Evolutionary conservation across 2,888 invertebrate genomes (phyloP).

Genomic region (Helobdella robusta): DNA sequence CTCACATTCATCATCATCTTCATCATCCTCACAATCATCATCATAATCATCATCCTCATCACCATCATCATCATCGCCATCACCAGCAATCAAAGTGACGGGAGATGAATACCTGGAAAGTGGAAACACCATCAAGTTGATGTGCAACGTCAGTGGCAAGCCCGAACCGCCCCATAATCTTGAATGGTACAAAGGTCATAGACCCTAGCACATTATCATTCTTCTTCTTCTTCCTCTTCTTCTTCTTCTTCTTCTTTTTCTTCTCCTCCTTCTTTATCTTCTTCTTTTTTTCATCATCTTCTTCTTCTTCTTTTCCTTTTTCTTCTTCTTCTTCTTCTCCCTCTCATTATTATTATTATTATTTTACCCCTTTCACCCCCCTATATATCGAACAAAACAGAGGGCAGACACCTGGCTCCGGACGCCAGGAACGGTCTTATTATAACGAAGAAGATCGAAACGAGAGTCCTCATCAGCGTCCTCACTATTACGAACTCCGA

Average conservation of each 20-base stretch:
- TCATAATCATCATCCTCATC: conserved; percentile 6
- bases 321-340: background rate
- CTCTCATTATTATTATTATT: background rate
- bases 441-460: conserved; percentile 42
- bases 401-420: conserved; percentile 37
- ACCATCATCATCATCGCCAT: background rate
- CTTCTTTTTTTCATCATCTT: background rate
- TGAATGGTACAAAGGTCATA: conserved; percentile 40
- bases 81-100: conserved; percentile 40
- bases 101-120: conserved; percentile 41
- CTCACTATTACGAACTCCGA: conserved; percentile 39
- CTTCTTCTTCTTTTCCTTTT: background rate
- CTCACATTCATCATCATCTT: background rate
- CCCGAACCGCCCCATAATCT: conserved; percentile 43
- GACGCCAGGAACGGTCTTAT: conserved; percentile 37
- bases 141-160: conserved; percentile 44
- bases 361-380: background rate
- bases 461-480: conserved; percentile 40
- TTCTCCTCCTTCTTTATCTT: background rate
- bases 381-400: conserved; percentile 28
- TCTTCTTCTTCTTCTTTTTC: background rate
- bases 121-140: conserved; percentile 39
- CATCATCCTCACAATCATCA: conserved; percentile 35
- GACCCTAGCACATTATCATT: background rate
- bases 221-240: background rate